Base-by-base conservation (phyloP, 2,888 invertebrate species). In the Lacanobia wlatinum region DNA sequence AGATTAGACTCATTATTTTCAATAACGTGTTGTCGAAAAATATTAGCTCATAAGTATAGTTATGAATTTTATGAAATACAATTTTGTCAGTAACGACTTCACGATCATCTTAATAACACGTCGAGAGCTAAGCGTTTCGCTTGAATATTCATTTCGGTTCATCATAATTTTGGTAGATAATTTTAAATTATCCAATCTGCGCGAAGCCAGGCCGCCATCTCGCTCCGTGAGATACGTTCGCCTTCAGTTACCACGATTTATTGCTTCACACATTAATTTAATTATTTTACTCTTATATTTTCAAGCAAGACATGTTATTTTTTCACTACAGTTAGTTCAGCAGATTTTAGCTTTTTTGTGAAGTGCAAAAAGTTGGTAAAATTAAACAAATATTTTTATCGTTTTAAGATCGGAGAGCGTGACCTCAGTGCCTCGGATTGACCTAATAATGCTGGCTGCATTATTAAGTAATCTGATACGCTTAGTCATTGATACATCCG, bases 21-120 rank as follows among this genome's bases (percentile, higher is more conserved):
- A 95, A 94, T 92, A 93, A 93, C 89, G 92, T 93, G 95, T 93
- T 94, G 92, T 94, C 92, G 91, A 94, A 94, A 90, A 91, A 94
- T 96, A 95, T 95, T 95, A 95, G 93, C 91, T 95, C 92, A 90
- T 95, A 96, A 95, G 92, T 95, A 95, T 95, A 93, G 94, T 96
- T 92, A 95, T 95, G 92, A 94, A 87, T 93, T 94, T 95, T 95
- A 95, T 95, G 92, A 95, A 96, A 96, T 95, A 96, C 93, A 95
- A 95, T 96, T 95, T 95, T 89, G 92, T 90, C 86, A 83, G 92
- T 95, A 96, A 96, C 96, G 94, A 95, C 93, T 92, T 93, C 94
- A 94, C 95, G 95, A 95, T 93, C 94, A 90, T 92, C 93, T 94
- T 96, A 96, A 96, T 96, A 95, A 94, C 93, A 95, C 91, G 92